Percentiles rank a stretch among this genome's conserved stretches.
Conservation (phyloP, 1,140 invertebrate genomes). For the Coptotermes formosanus region DNA sequence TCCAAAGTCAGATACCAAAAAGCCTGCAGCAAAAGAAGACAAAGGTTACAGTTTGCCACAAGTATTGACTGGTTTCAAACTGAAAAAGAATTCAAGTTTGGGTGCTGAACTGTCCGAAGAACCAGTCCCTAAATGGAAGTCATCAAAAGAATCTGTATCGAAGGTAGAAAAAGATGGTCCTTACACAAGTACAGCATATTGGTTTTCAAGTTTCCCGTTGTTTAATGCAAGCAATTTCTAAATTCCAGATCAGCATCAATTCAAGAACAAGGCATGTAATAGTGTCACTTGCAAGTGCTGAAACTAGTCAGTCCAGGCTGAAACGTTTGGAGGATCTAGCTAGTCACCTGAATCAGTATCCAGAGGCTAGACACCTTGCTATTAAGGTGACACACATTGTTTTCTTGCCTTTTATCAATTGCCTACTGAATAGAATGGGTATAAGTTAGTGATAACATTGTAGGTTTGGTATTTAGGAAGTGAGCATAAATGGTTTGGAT, state of each 20-base stretch:
- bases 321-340: slow-evolving; percentile 66
- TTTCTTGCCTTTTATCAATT: too few species aligned
- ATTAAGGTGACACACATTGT: slow-evolving; percentile 57
- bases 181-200: not conserved
- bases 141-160: slow-evolving; percentile 41
- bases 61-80: slow-evolving; percentile 43
- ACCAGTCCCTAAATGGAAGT: slow-evolving; percentile 49
- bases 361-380: slow-evolving; percentile 66
- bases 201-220: too few species aligned
- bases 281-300: slow-evolving; percentile 58
- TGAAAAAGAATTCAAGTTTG: slow-evolving; percentile 40
- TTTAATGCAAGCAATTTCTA: not conserved
- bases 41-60: slow-evolving; percentile 44
- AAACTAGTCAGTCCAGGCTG: slow-evolving; percentile 56
- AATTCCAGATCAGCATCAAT: slow-evolving; percentile 56
- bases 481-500: too few species aligned
- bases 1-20: not conserved
- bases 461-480: too few species aligned
- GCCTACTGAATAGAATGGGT: too few species aligned
- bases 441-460: too few species aligned
- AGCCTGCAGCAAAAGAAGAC: slow-evolving; percentile 32
- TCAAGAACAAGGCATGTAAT: slow-evolving; percentile 68
- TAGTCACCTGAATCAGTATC: slow-evolving; percentile 67
- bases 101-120: slow-evolving; percentile 39
- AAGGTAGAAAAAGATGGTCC: slow-evolving; percentile 5